Base-by-base conservation (phyloP, 2,888 invertebrate species). In the Xestia c-nigrum region DNA sequence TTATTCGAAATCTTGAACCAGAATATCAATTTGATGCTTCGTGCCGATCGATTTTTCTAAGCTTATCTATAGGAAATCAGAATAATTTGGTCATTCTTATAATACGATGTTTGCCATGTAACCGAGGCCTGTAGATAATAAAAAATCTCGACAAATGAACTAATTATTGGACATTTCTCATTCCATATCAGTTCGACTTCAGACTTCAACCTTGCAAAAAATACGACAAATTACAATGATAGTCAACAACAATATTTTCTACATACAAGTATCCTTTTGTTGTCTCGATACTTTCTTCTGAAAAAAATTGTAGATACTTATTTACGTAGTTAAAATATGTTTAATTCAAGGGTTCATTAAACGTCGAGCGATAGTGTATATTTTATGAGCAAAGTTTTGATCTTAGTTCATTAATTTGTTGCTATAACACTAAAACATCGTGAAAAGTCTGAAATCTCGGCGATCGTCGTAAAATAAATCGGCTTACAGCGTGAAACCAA, bases 401-500 rank as follows among this genome's bases (percentile, higher is more conserved):
- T 19, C 14, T 5, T 24, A 21, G 3, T 40, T n/a, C 10, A 74
- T 46, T 55, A 14, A 65, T 31, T 67, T 67, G 31, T 57, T 21
- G 14, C 16, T 19, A 1, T n/a, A 24, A 19, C 19, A n/a, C 40
- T 57, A 31, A 31, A 55, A 31, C 46, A 24, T 16, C 52, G 24
- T 40, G 9, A 57, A 55, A 64, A 47, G 9, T 21, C 31, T 55
- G n/a, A 65, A 59, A 59, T 21, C 63, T 38, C 40, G 3, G 31
- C 19, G 21, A 72, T 52, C 43, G 38, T 77, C 47, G 40, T 71
- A 52, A 59, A 76, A 68, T 38, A 70, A 69, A 77, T 24, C 21
- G 24, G 24, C 47, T 9, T 50, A 61, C 16, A 55, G 50, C 16
- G 38, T 21, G 3, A 9, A 21, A 14, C 0, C 4, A 7, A 66